Evolutionary conservation across 2,113 vertebrate species (phyloP), one percentile per base, ranked within the genome.

Genomic region (Cinclus mexicanus): DNA sequence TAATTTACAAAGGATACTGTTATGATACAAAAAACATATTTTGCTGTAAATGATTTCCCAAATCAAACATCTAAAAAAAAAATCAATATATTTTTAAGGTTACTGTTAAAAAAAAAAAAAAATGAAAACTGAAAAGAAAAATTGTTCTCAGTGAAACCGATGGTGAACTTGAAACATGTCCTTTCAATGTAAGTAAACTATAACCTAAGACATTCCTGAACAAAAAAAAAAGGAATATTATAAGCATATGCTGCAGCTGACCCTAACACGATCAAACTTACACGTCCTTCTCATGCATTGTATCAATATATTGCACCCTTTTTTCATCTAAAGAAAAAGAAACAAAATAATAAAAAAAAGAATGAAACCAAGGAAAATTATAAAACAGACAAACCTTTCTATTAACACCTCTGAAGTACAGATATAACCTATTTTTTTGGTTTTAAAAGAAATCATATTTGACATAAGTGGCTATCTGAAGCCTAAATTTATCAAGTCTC

Each of bases 41-140:
- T 72, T 80, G 83, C 44, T 95, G 83, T 80, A 97, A 97, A 92
- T 93, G 6, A 92, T 95, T 97, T 97, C 86, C 93, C 86, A 97
- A 97, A 97, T 93, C 87, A 95, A 92, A 83, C 35, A 95, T 87
- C 94, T 78, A 94, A 96, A 97, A 89, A 84, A 94, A 96, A 97
- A 89, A 84, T 82, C 26, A 12, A 94, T 96, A 81, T 63, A 87
- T 92, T 94, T 97, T 78, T 93, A 75, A 49, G 55, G 42, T 70
- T 85, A 86, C 46, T 47, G 61, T 95, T 89, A 83, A 96, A 93
- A 83, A 74, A 83, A 77, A 19, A 24, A 49, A 49, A 49, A 24
- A 24, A 13, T 49, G 46, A 47, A 49, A 94, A n/a, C 14, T 2
- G 1, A 59, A 42, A 87, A n/a, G 23, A 80, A 87, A 83, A 70